Evolutionary conservation across 2,113 vertebrate genomes (phyloP), one percentile per base, ranked within the genome.

Genomic region (Polyodon spathula): DNA sequence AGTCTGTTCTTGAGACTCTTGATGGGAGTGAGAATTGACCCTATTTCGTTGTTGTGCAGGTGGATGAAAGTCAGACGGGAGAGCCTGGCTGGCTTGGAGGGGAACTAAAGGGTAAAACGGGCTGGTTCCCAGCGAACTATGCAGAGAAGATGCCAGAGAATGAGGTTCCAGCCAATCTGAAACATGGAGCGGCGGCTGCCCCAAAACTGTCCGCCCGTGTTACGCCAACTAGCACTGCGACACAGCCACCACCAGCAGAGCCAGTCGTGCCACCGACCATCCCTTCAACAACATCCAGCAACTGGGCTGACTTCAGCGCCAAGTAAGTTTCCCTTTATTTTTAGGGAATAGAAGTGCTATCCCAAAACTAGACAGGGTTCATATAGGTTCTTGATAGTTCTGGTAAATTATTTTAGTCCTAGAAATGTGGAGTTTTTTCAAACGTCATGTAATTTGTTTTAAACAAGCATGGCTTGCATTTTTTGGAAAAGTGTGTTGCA

Each of bases 281-380:
- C 1, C 60, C 85, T 0, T 79, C 92, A 27, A 76, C 90, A 14
- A 62, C 84, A 12, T 80, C 90, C 71, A 94, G 88, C 68, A 99
- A 97, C 86, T 99, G 96, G 96, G 96, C 96, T 1, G 96, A 99
- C 81, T 99, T 99, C 80, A 98, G 89, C 80, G 93, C 94, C 71
- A 98, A 93, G 96, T 99, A 78, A 60, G 94, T 87, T 12, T n/a
- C n/a, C n/a, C n/a, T n/a, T n/a, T n/a, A n/a, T n/a, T n/a, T n/a
- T n/a, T n/a, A n/a, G n/a, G n/a, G n/a, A n/a, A n/a, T n/a, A n/a
- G n/a, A n/a, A n/a, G n/a, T n/a, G n/a, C n/a, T n/a, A n/a, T n/a
- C n/a, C n/a, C n/a, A n/a, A n/a, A n/a, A n/a, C n/a, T n/a, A n/a
- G n/a, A n/a, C n/a, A n/a, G n/a, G n/a, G n/a, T n/a, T n/a, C n/a